These are phyloP conservation scores for Tenthredo mesomela DNA, from an alignment of 2,888 invertebrate genomes.

Conservation along the genomic window DNA sequence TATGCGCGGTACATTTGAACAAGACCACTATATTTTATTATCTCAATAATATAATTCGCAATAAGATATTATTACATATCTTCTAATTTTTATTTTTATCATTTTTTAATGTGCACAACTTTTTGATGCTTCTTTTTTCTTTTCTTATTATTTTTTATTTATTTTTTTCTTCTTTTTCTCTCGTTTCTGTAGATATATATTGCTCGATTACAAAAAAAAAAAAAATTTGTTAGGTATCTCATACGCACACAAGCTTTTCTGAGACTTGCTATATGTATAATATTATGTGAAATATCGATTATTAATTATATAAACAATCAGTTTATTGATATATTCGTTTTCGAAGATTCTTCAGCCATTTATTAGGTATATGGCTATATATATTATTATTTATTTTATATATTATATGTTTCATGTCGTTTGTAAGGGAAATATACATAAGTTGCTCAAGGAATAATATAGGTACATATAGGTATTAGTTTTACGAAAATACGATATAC, in stretches of 20 bases:
- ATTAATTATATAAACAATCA: neutral
- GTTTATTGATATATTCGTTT: neutral
- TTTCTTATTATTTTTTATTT: neutral
- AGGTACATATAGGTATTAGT: neutral
- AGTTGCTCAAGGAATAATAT: slow-evolving; percentile 4
- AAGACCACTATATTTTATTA: neutral
- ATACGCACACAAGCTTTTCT: neutral
- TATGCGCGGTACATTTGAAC: slow-evolving; percentile 11
- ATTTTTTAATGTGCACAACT: neutral
- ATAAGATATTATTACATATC: neutral
- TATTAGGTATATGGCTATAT: neutral
- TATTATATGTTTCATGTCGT: slow-evolving; percentile 38
- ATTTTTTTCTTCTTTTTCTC: no score
- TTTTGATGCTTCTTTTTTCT: neutral
- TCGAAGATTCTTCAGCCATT: neutral
- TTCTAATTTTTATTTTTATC: slow-evolving; percentile 1
- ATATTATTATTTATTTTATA: neutral
- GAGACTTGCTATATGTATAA: neutral
- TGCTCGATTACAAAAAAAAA: neutral
- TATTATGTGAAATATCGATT: neutral
- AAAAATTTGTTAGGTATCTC: neutral
- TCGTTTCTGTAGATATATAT: neutral
- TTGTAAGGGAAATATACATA: slow-evolving; percentile 17
- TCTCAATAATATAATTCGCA: neutral
- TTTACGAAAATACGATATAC: slow-evolving; percentile 37